These are phyloP conservation scores for Alcis repandata DNA, from an alignment of 2,888 invertebrate species.

Conservation along the genomic window DNA sequence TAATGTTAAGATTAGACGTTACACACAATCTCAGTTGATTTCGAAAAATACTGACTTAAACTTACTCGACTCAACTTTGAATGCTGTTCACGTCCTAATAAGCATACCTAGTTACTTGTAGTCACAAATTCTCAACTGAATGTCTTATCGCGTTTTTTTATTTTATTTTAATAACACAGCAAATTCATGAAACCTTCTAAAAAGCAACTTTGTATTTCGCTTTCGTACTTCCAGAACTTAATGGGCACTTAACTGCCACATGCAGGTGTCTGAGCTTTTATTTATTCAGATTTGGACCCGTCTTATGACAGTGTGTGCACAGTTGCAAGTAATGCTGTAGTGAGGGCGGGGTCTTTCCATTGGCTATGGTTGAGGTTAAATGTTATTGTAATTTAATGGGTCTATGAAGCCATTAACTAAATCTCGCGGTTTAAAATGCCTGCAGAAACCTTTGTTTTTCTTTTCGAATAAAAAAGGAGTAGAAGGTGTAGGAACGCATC, in stretches of 20 bases:
- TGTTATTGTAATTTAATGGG: background rate
- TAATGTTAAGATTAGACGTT: too few relatives aligned
- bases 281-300: constrained; percentile 73
- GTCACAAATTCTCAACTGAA: too few relatives aligned
- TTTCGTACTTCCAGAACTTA: constrained; percentile 62
- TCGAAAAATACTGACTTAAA: too few relatives aligned
- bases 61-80: too few relatives aligned
- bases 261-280: constrained; percentile 73
- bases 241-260: constrained; percentile 70
- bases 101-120: too few relatives aligned
- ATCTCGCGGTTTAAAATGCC: too few relatives aligned
- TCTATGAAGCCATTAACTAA: background rate
- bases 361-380: constrained; percentile 35
- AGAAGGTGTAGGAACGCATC: too few relatives aligned
- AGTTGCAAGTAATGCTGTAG: constrained; percentile 71
- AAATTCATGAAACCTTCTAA: constrained; percentile 1
- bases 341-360: constrained; percentile 55
- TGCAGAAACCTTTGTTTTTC: too few relatives aligned
- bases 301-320: constrained; percentile 58
- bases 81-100: too few relatives aligned
- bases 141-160: too few relatives aligned
- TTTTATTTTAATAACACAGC: background rate
- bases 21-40: too few relatives aligned
- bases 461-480: too few relatives aligned
- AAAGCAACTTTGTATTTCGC: constrained; percentile 50